Evolutionary conservation across 2,888 invertebrate species (phyloP).

Genomic region (Sepiola atlantica): DNA sequence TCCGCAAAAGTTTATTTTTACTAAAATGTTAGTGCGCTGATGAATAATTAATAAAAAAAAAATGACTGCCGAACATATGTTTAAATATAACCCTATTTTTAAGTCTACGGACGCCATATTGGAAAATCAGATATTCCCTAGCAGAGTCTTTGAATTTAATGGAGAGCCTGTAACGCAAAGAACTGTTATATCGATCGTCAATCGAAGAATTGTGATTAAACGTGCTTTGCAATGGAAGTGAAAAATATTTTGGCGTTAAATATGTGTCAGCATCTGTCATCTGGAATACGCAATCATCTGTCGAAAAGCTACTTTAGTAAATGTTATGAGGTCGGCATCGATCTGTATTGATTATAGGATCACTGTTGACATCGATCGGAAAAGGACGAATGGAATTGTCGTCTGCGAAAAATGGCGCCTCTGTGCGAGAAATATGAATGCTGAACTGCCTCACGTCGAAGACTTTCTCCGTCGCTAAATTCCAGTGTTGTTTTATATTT

Average conservation of each 20-base stretch:
- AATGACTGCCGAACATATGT: no score
- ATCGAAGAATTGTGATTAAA: background rate
- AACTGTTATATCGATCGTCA: background rate
- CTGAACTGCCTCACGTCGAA: background rate
- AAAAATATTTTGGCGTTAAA: background rate
- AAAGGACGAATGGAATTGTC: background rate
- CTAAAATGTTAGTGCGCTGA: no score
- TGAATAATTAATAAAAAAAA: no score
- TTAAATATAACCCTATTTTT: no score
- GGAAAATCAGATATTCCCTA: no score
- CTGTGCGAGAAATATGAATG: background rate
- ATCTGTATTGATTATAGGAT: conserved; percentile 32
- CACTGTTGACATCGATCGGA: background rate
- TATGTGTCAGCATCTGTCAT: conserved; percentile 12
- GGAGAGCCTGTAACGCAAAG: no score
- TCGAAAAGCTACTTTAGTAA: background rate
- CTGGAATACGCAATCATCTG: background rate
- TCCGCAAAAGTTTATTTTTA: no score
- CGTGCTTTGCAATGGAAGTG: background rate
- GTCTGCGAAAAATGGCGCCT: background rate
- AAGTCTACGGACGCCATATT: no score
- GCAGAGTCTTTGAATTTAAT: no score
- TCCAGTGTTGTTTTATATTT: background rate
- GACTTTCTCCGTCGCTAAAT: background rate
- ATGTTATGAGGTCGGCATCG: conserved; percentile 12